These are phyloP conservation scores for Notodonta ziczac DNA, from an alignment of 2,888 invertebrate species.

Conservation along the genomic window DNA sequence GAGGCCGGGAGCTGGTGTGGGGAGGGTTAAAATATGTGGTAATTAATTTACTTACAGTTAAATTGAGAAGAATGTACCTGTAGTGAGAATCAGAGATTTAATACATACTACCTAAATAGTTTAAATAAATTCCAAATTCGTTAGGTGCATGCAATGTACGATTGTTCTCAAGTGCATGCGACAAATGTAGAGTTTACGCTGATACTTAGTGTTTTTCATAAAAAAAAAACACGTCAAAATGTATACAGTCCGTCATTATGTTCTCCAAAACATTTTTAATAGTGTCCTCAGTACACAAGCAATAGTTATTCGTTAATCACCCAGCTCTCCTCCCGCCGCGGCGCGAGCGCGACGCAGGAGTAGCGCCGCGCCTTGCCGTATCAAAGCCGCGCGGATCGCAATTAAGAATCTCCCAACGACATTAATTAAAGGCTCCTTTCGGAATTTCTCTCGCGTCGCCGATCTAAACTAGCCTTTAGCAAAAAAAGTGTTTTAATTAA, in stretches of 20 bases:
- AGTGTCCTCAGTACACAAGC: neutral
- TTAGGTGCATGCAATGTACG: no score
- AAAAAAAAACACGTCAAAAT: no score
- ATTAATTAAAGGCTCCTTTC: constrained; percentile 75
- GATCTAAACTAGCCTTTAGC: constrained; percentile 74
- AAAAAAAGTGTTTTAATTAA: constrained; percentile 74
- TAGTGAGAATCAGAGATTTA: no score
- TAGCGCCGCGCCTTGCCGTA: constrained; percentile 36
- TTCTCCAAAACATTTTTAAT: neutral
- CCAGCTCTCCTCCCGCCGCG: neutral
- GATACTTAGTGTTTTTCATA: no score
- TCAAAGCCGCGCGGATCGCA: constrained; percentile 68
- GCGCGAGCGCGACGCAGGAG: constrained; percentile 21
- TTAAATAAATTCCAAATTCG: no score
- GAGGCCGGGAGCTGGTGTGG: constrained; percentile 15
- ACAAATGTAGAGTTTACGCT: no score
- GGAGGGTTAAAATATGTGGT: neutral
- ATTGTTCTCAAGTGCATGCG: no score
- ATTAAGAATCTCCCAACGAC: constrained; percentile 75
- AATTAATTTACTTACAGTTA: neutral
- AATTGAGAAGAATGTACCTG: no score
- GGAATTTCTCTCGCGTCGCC: constrained; percentile 40
- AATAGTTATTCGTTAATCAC: constrained; percentile 1
- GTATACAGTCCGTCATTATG: neutral
- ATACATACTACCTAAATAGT: no score